phyloP scores from a whole-genome alignment of 2,797 vertebrate genomes.

The Epinephelus coioides region DNA sequence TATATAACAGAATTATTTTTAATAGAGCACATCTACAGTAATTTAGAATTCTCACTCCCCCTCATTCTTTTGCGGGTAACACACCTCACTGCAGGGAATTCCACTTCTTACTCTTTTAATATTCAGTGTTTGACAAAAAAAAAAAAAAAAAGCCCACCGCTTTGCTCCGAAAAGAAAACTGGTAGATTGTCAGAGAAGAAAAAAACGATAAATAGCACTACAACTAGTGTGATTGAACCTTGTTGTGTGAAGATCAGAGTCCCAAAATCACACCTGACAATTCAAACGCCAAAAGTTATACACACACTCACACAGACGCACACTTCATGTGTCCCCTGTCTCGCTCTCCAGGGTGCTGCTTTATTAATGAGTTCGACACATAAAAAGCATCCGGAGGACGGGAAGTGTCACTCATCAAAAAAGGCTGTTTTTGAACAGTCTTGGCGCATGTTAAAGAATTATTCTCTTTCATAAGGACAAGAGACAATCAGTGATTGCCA shows the following conservation, averaged over 20 bases:
- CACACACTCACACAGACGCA: constrained; percentile 28
- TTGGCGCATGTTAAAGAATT: constrained; percentile 96
- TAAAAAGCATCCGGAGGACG: constrained; percentile 96
- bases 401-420: constrained; percentile 98
- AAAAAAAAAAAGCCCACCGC: constrained; percentile 55
- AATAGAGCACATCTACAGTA: constrained; percentile 66
- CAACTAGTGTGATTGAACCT: constrained; percentile 89
- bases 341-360: constrained; percentile 92
- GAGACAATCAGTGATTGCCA: constrained; percentile 92
- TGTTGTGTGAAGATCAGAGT: constrained; percentile 95
- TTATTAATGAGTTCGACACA: constrained; percentile 99
- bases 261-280: constrained; percentile 98
- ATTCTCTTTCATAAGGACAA: constrained; percentile 97
- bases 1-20: constrained; percentile 63
- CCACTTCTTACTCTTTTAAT: constrained; percentile 77
- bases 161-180: constrained; percentile 65
- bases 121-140: constrained; percentile 74
- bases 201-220: constrained; percentile 90
- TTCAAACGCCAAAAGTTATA: constrained; percentile 93
- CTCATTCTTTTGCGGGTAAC: constrained; percentile 72
- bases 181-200: constrained; percentile 76
- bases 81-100: constrained; percentile 82
- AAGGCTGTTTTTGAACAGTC: constrained; percentile 96
- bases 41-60: constrained; percentile 74
- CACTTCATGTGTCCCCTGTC: constrained; percentile 85